Evolutionary conservation across 2,797 vertebrate genomes (phyloP), one percentile per base, ranked within the genome.

Genomic region (Tachyglossus aculeatus): DNA sequence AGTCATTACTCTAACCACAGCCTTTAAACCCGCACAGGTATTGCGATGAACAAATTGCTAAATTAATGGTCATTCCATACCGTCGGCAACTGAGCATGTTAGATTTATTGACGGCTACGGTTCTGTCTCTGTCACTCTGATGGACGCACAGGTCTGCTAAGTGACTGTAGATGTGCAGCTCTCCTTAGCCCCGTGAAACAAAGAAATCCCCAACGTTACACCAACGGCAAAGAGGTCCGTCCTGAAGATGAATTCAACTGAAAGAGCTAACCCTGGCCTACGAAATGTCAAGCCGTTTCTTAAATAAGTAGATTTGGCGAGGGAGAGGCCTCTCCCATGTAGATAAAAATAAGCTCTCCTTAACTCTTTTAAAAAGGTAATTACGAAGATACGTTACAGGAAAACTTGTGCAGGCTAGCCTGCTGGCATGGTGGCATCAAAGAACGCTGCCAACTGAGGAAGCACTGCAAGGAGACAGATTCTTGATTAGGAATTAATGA

Each of bases 341-440:
- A 81, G 85, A 83, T 78, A 83, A 85, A 85, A 85, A 83, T 78
- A 83, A 81, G 68, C 53, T 63, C 53, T 25, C 62, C 62, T 62
- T 55, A 68, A 62, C 69, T 61, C 71, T 77, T 57, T 57, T 57
- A 37, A 75, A 78, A 81, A 83, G 71, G 78, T 79, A 81, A 80
- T 78, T 69, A 85, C 76, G 55, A 72, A 78, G 63, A 73, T 75
- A 83, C 83, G 83, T 72, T 76, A 83, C 60, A 63, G 64, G 71
- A 60, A 66, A 16, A 32, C 78, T 51, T 68, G 78, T 68, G 69
- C 41, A 74, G 68, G 68, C 80, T 67, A 57, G 82, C 43, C 66
- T 38, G 27, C 25, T 22, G 62, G 41, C n/a, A n/a, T n/a, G 6
- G n/a, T 34, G 53, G 59, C 60, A 67, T 71, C 73, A 57, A 73